Evolutionary conservation across 2,113 vertebrate species (phyloP), one percentile per base, ranked within the genome.

Genomic region (Bambusicola thoracicus): DNA sequence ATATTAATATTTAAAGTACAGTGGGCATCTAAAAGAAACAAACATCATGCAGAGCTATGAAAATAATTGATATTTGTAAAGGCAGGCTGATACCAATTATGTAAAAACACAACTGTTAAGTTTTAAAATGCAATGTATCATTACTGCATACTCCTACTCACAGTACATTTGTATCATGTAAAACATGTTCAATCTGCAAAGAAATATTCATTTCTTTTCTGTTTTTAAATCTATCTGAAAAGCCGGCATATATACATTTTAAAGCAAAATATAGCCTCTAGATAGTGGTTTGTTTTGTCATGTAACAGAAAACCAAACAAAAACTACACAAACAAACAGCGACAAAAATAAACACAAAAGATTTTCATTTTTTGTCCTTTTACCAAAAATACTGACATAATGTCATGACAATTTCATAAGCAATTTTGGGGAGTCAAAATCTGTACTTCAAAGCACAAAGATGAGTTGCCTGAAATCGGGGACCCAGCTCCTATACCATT

Each of bases 21-120:
- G 8, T 51, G 36, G 11, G 10, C 5, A 46, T 46, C n/a, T 53
- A 27, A 55, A 81, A 87, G 10, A 44, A 1, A 12, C 63, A 43
- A 24, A 30, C 0, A 22, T 8, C 12, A 16, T 0, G 2, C 5
- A 53, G 20, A 78, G 10, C 4, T 70, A 30, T 27, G 27, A 81
- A 92, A 84, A 66, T 14, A 75, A 36, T 11, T 83, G 2, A 6
- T 74, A 48, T n/a, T 53, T 27, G 3, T 62, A 81, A 70, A 3
- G 14, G 3, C 5, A 74, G 11, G 32, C 3, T 53, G 21, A 85
- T n/a, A 7, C 68, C 44, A 90, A 85, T 32, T 59, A 72, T 11
- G 6, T 48, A 46, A 32, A 87, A 11, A 72, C 0, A 0, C 13
- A 3, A 6, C 9, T 17, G 62, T 21, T 46, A 63, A 32, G 3